Conservation (phyloP, 2,888 invertebrate genomes). For the Phortica okadai region DNA sequence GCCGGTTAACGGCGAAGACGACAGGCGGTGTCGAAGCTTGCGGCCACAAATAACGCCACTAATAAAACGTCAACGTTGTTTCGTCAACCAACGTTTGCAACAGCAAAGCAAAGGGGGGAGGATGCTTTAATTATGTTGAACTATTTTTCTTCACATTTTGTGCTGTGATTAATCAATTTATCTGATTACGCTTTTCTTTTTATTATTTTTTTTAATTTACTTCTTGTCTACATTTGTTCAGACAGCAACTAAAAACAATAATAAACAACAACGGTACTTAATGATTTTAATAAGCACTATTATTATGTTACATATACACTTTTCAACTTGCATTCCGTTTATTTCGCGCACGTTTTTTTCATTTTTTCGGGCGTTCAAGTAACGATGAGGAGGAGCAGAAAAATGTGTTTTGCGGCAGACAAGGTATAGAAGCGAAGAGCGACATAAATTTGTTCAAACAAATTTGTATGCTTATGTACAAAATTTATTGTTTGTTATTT, state of each 20-base stretch:
- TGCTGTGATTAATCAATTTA: background rate
- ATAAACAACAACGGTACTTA: too few relatives aligned
- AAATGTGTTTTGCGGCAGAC: background rate
- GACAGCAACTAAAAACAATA: too few relatives aligned
- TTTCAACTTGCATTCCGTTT: too few relatives aligned
- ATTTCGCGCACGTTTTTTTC: too few relatives aligned
- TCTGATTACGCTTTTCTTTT: background rate
- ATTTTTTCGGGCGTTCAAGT: too few relatives aligned
- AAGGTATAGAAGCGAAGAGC: too few relatives aligned
- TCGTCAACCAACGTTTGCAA: too few relatives aligned
- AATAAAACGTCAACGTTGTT: background rate
- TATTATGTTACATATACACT: too few relatives aligned
- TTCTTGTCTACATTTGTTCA: background rate
- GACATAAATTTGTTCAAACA: too few relatives aligned
- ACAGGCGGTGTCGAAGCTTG: background rate
- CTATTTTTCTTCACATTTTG: background rate
- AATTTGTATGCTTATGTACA: too few relatives aligned
- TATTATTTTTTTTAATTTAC: background rate
- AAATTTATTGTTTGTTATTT: too few relatives aligned
- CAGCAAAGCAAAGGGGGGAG: background rate
- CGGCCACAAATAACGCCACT: slow-evolving; percentile 1
- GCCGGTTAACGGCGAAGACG: background rate
- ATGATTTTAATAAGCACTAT: too few relatives aligned
- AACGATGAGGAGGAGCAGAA: background rate
- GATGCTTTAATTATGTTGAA: slow-evolving; percentile 1